Percentiles rank a stretch among this genome's conserved stretches.
These are phyloP conservation scores for Sarcoramphus papa DNA, from an alignment of 2,797 vertebrate genomes.

Conservation along the genomic window DNA sequence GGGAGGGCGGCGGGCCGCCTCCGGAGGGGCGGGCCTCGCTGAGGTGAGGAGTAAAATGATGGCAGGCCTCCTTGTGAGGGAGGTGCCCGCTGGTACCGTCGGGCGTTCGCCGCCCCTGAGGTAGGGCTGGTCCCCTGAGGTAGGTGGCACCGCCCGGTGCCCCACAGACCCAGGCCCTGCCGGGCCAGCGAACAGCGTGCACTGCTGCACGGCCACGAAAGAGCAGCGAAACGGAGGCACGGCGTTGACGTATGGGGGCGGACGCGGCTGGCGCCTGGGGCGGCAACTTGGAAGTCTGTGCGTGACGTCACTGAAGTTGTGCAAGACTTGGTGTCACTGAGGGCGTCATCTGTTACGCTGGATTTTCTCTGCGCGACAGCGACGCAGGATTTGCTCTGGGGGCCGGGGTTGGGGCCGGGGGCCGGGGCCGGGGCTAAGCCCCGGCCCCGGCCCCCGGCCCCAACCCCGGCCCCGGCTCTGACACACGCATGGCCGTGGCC, in stretches of 20 bases:
- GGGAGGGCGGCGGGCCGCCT: not conserved
- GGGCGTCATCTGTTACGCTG: too few relatives aligned
- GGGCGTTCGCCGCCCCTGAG: not conserved
- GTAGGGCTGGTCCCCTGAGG: too few relatives aligned
- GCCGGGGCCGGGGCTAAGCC: too few relatives aligned
- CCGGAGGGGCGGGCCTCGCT: not conserved
- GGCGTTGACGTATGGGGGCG: not conserved
- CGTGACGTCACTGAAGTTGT: not conserved
- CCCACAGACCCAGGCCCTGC: not conserved
- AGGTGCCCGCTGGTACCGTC: not conserved
- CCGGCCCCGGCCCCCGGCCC: too few relatives aligned
- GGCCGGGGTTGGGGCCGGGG: too few relatives aligned
- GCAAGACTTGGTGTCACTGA: not conserved
- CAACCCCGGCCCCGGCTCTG: not conserved
- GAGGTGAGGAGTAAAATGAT: not conserved
- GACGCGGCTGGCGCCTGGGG: too few relatives aligned
- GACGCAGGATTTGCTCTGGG: too few relatives aligned
- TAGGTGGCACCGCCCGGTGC: too few relatives aligned
- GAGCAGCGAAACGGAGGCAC: not conserved
- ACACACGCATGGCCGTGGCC: too few relatives aligned
- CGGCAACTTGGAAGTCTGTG: too few relatives aligned
- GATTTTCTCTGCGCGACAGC: not conserved
- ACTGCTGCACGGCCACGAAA: not conserved
- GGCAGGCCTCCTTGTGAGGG: too few relatives aligned
- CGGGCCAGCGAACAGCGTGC: too few relatives aligned